Evolutionary conservation across 2,888 invertebrate genomes (phyloP).

Genomic region (Luperina testacea): DNA sequence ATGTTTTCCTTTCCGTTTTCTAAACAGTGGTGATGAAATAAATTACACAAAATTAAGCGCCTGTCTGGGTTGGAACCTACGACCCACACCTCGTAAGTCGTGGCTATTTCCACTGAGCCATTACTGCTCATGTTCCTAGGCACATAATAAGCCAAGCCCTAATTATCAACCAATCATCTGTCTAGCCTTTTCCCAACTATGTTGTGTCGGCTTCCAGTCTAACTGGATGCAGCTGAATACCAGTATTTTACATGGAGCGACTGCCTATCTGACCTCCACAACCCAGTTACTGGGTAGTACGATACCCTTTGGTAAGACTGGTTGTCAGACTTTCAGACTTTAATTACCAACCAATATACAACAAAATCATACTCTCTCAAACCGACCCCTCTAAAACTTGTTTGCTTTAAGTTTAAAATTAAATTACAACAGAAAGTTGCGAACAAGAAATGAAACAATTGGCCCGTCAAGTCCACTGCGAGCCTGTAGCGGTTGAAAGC

Average conservation of each 20-base stretch:
- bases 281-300: too few relatives aligned
- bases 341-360: slow-evolving; percentile 16
- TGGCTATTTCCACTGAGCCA: neutral
- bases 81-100: neutral
- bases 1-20: too few relatives aligned
- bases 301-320: too few relatives aligned
- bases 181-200: too few relatives aligned
- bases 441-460: slow-evolving; percentile 67
- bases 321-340: neutral
- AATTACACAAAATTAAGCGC: too few relatives aligned
- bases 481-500: slow-evolving; percentile 52
- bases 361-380: slow-evolving; percentile 9
- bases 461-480: slow-evolving; percentile 59
- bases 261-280: too few relatives aligned
- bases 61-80: too few relatives aligned
- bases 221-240: too few relatives aligned
- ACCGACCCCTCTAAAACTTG: slow-evolving; percentile 51
- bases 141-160: neutral
- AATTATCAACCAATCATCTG: slow-evolving; percentile 12
- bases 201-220: too few relatives aligned
- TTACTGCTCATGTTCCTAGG: neutral
- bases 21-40: too few relatives aligned
- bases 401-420: slow-evolving; percentile 72
- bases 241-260: too few relatives aligned
- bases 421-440: slow-evolving; percentile 69